A percentile compares a stretch with the other conserved stretches of the same genome.
Conservation (phyloP, 2,888 invertebrate genomes). For the Zaprionus bogoriensis region DNA sequence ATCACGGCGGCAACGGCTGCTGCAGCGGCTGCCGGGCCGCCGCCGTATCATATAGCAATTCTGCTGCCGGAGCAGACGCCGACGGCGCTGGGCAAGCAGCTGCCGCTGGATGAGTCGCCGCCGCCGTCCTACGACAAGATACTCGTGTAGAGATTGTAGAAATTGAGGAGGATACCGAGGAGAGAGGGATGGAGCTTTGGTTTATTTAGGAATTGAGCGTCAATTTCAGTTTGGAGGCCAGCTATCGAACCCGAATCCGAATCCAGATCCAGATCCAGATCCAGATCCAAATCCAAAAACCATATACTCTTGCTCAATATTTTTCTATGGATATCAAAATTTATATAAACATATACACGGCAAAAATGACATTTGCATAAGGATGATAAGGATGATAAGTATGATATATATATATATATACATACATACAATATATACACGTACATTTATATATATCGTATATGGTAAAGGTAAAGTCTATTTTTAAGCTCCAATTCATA, state of each 20-base stretch:
- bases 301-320: conserved; percentile 69
- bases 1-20: conserved; percentile 56
- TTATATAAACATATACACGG: conserved; percentile 72
- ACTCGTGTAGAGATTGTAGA: conserved; percentile 86
- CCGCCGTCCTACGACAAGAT: conserved; percentile 91
- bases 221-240: conserved; percentile 52
- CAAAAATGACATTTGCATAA: conserved; percentile 51
- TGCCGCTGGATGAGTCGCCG: conserved; percentile 84
- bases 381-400: too few species aligned
- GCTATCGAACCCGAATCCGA: conserved; percentile 32
- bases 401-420: too few species aligned
- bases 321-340: conserved; percentile 72
- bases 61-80: conserved; percentile 85
- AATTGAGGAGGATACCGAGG: conserved; percentile 8
- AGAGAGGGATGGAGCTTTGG: conserved; percentile 25
- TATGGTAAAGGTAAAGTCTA: conserved; percentile 42
- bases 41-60: conserved; percentile 93
- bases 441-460: conserved; percentile 28
- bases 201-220: conserved; percentile 59
- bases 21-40: conserved; percentile 84
- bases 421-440: conserved; percentile 38
- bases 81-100: conserved; percentile 61
- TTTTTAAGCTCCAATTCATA: conserved; percentile 67
- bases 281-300: conserved; percentile 42
- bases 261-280: too few species aligned